These are phyloP conservation scores for Strix aluco DNA, from an alignment of 2,113 vertebrate species.

Conservation along the genomic window DNA sequence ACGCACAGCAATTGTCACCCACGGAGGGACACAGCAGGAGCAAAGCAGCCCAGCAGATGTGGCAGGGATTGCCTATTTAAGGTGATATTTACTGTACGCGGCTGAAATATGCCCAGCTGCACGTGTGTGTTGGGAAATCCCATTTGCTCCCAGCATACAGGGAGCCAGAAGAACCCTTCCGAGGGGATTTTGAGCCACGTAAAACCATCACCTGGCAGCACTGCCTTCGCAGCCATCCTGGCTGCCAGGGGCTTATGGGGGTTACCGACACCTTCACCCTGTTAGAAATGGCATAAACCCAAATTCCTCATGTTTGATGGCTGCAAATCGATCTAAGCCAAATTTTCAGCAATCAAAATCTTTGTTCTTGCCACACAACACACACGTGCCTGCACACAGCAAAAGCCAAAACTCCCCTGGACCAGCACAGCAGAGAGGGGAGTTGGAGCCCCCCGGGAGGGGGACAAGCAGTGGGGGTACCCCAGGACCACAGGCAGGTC, in stretches of 20 bases:
- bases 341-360: not conserved
- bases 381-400: accelerated
- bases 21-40: not conserved
- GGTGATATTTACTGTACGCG: accelerated
- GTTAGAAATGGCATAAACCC: not conserved
- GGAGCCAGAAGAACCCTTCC: not conserved
- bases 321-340: not conserved
- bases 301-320: not conserved
- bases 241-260: not conserved
- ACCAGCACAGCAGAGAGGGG: too few species aligned
- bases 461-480: accelerated
- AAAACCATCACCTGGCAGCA: not conserved
- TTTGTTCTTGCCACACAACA: not conserved
- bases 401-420: not conserved
- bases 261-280: not conserved
- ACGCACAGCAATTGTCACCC: not conserved
- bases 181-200: not conserved
- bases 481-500: not conserved
- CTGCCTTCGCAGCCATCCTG: accelerated
- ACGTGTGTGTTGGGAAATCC: not conserved
- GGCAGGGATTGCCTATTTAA: not conserved
- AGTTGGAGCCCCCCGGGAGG: accelerated
- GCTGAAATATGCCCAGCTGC: not conserved
- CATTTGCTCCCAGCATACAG: not conserved
- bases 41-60: not conserved